Base-by-base conservation (phyloP, 2,888 invertebrate species). In the Drosophila anomalata region DNA sequence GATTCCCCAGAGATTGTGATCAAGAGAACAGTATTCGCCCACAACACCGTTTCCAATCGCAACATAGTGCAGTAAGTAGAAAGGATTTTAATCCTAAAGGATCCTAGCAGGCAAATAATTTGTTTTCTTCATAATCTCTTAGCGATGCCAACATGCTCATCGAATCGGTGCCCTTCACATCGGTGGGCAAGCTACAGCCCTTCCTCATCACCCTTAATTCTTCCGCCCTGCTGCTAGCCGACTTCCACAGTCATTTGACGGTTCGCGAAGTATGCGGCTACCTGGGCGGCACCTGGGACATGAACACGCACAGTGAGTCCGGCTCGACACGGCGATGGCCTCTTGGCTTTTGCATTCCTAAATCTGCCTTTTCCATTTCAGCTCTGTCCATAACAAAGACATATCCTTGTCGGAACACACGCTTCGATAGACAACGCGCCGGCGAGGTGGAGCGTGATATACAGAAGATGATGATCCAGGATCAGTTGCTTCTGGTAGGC, bases 211-310 rank as follows among this genome's bases (percentile, higher is more conserved):
- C 97, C 20, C 94, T 98, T 69, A 95, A 96, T 61, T 96, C 97
- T 22, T 97, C 97, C 87, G 96, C 97, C 2, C 94, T 96, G 65
- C 93, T 98, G 20, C 93, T 98, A 68, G 95, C 98, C 89, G 98
- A 98, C 91, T 96, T 98, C 82, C 98, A 98, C 91, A 97, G 97
- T 89, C 98, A 98, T 92, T 93, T 98, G 80, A 97, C 96, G n/a
- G 96, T 95, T 89, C 96, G 96, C 81, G 98, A 98, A 93, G 97
- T 98, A 12, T 97, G 97, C 88, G 99, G 99, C n/a, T 99, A 98
- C 91, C 92, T 99, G 54, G 98, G 96, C 54, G 98, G 99, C 3
- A 95, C 96, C 63, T 99, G 98, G 98, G 98, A 98, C 92, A 95
- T 97, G 57, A 97, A 97, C 90, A 94, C 95, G 71, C 98, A 98